Conservation (phyloP, 2,113 vertebrate species). For the Oryzias woworae region DNA sequence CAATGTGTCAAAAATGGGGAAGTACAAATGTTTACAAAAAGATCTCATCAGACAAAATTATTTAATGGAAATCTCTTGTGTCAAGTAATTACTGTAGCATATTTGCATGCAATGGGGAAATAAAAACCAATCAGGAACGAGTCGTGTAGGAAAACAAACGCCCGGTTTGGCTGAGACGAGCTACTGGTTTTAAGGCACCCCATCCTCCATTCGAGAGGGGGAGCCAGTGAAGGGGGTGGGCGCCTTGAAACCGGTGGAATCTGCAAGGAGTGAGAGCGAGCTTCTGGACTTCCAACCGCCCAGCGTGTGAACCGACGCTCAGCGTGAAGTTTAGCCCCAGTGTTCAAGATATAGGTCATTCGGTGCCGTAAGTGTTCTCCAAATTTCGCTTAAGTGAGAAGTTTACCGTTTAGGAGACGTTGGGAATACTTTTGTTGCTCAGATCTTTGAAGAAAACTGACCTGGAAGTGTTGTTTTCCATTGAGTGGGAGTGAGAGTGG, state of each 20-base stretch:
- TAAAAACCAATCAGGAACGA: constrained; percentile 63
- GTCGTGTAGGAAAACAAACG: constrained; percentile 75
- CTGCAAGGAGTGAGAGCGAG: constrained; percentile 63
- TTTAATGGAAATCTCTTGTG: constrained; percentile 25
- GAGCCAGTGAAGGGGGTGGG: constrained; percentile 71
- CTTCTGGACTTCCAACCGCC: constrained; percentile 55
- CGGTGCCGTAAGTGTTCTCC: neutral
- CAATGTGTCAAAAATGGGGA: neutral
- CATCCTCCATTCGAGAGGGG: constrained; percentile 15
- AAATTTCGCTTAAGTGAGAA: neutral
- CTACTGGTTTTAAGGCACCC: constrained; percentile 74
- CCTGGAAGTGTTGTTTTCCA: constrained; percentile 15
- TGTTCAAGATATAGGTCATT: constrained; percentile 11
- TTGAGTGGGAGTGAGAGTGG: constrained; percentile 49
- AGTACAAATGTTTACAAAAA: neutral
- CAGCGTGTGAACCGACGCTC: constrained; percentile 45
- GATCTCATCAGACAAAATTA: constrained; percentile 7
- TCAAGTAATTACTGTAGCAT: constrained; percentile 60
- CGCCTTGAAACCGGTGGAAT: constrained; percentile 76
- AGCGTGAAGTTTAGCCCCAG: constrained; percentile 37
- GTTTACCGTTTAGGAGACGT: neutral
- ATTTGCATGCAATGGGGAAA: constrained; percentile 41
- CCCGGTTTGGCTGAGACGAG: constrained; percentile 70
- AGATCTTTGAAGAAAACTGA: constrained; percentile 5
- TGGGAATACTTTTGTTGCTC: neutral